Base-by-base conservation (phyloP, 2,113 vertebrate species). In the Ctenodactylus gundi region DNA sequence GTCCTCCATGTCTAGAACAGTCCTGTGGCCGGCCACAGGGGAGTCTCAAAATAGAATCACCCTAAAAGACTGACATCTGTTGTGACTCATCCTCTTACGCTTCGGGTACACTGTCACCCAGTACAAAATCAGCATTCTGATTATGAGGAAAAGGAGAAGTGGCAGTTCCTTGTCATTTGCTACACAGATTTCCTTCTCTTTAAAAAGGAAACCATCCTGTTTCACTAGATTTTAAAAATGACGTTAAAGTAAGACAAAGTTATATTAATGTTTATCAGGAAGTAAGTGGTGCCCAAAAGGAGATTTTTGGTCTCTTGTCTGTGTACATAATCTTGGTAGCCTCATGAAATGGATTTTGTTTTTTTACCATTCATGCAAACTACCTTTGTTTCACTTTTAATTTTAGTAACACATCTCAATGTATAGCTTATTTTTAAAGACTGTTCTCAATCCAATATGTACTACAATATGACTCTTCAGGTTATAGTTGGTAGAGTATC, bases 201-300 rank as follows among this genome's bases (percentile, higher is more conserved):
- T 82, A 46, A 64, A 91, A 58, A 76, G 76, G 29, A 93, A 94
- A 75, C n/a, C 18, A 17, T 55, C 34, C 88, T 78, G 18, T 88
- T 87, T 92, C 60, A 73, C 29, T 84, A 73, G 34, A 72, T 34
- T 92, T 67, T 57, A 76, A 84, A 94, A 81, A 72, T 73, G 46
- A 70, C 46, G 36, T 90, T 31, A 93, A 95, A 67, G n/a, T 51
- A 87, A 91, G 96, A 84, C 46, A 21, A 60, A 51, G 67, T 49
- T 17, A 4, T 3, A 5, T 83, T 73, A 44, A 36, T 81, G 20
- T 51, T 90, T 55, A 92, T 46, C 85, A 77, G 73, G 68, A 85
- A 72, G 55, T 29, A 85, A 49, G 41, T 39, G n/a, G 23, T 44
- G 6, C 39, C 23, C 21, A 14, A n/a, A 83, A 64, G 78, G 36